Evolutionary conservation across 1,140 invertebrate genomes (phyloP), one percentile per base, ranked within the genome.

Genomic region (Bilobella aurantiaca): DNA sequence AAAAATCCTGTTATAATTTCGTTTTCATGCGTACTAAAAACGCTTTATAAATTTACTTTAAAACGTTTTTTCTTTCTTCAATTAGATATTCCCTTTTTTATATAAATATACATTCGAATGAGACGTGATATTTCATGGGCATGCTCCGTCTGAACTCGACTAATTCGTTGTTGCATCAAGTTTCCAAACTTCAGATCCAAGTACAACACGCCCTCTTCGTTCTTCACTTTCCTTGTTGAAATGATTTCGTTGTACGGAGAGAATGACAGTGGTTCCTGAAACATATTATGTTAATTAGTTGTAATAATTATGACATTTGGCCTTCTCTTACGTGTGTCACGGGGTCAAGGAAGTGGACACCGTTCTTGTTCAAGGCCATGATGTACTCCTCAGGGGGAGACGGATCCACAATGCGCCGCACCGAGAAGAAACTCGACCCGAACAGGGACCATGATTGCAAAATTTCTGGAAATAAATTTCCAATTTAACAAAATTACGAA

Each of bases 111-210:
- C 74, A 85, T 84, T 53, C 81, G 79, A 74, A 98, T 95, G 63
- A 98, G 83, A 68, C 93, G 85, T 14, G 93, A 93, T 69, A 98
- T 95, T 77, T 93, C 90, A 75, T 93, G 90, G 8, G 95, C 94
- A 79, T 98, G 93, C 77, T 97, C 93, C 1, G 95, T 97, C 77
- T 98, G 93, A 65, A 99, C 85, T 72, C 93, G 82, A 27, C 93
- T 94, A 66, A 98, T 94, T 67, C 93, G 84, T 79, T 96, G 93
- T 75, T 95, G 90, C 85, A 97, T 90, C 71, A 98, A 79, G 76
- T 96, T 96, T 23, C 94, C 94, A 75, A 91, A 91, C 79, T 97
- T 97, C 87, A 98, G 91, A 79, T 98, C 94, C 76, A 98, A 80
- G 77, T 91, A 98, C 57, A 96, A 82, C 0, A 90, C 87, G 30